Base-by-base conservation (phyloP, 2,888 invertebrate genomes). In the Euplexia lucipara region DNA sequence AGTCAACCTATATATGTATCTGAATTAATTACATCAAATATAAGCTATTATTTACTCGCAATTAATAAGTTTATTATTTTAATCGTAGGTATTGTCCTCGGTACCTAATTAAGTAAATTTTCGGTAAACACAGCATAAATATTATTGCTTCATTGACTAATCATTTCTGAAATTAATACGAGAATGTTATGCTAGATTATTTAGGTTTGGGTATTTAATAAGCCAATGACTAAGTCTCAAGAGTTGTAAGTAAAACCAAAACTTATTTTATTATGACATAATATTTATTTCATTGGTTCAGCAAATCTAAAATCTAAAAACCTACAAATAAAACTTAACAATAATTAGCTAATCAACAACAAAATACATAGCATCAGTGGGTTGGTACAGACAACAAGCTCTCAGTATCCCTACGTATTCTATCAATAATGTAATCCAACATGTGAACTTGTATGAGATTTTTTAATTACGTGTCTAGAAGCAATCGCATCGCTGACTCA, bases 271-370 rank as follows among this genome's bases (percentile, higher is more conserved):
- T 75, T 49, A 78, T 73, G 69, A 62, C 63, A 76, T 72, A 79
- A 77, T 35, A 73, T 88, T 87, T 84, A 89, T 90, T 91, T 93
- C 92, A 92, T 92, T 93, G 93, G 93, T 92, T 90, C 81, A 89
- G 86, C 83, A 76, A 75, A 73, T 72, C 51, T 82, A 84, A 59
- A 49, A 59, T 69, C 73, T 81, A 84, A 78, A 53, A 30, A 68
- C 70, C 68, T 75, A 81, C 0, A 62, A 77, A 77, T 73, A 78
- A 81, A 64, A 81, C 81, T 64, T 78, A 73, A 58, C 45, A 42
- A 16, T 78, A 80, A 83, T 85, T 86, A 88, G 78, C 85, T 85
- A 87, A 84, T 84, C 77, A 85, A 86, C 90, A 92, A 92, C 90
- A 91, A 85, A 82, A 89, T 89, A 89, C 83, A 86, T 79, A 88